Conservation (phyloP, 30 jellyfish, hydroid and myxozoan genomes). For the Chironex yamaguchii region DNA sequence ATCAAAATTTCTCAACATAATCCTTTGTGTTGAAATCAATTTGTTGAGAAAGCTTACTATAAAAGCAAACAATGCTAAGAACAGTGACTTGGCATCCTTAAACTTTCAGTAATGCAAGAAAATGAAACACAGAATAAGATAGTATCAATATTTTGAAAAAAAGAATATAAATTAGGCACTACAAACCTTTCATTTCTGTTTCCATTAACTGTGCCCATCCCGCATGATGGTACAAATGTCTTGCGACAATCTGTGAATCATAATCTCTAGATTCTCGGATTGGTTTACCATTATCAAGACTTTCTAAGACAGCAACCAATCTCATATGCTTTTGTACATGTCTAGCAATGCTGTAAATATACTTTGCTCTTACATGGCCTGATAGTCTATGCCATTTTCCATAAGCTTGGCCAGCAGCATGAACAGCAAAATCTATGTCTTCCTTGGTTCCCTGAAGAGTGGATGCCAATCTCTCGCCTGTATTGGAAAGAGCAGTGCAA, state of each 20-base stretch:
- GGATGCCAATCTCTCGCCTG: constrained; percentile 92
- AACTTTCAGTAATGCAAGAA: too few species aligned
- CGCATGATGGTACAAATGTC: constrained; percentile 98
- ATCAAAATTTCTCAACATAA: background rate
- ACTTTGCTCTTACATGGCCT: constrained; percentile 86
- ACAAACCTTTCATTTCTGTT: constrained; percentile 93
- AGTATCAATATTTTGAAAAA: too few species aligned
- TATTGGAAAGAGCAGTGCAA: background rate
- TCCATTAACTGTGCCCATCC: constrained; percentile 99
- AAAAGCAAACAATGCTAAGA: too few species aligned
- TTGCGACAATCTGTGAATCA: constrained; percentile 89
- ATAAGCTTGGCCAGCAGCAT: constrained; percentile 90
- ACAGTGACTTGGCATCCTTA: too few species aligned
- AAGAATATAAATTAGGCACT: background rate
- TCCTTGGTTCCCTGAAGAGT: constrained; percentile 88
- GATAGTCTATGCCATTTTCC: constrained; percentile 79
- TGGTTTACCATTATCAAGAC: constrained; percentile 96
- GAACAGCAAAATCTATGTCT: constrained; percentile 90
- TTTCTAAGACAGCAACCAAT: constrained; percentile 89
- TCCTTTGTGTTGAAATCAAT: background rate
- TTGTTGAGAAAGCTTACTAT: background rate
- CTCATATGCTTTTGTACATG: constrained; percentile 97
- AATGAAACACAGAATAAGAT: too few species aligned
- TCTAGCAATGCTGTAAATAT: constrained; percentile 92
- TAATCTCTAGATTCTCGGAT: constrained; percentile 95